A percentile compares a stretch with the other conserved stretches of the same genome.
Conservation (phyloP, 1,140 invertebrate species). For the Drosophila ambigua region DNA sequence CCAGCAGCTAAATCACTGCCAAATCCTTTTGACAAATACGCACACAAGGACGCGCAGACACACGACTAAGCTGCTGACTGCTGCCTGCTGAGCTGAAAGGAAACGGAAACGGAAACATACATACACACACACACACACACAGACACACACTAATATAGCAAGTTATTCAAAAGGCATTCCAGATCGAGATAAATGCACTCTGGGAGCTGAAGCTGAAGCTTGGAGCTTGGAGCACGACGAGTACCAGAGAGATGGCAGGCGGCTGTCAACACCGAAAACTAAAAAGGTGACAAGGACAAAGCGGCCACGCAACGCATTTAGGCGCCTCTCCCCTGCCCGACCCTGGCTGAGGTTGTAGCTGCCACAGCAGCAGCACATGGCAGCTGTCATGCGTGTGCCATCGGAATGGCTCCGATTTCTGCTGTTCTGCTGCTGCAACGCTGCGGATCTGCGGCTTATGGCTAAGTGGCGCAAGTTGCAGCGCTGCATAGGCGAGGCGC, state of each 20-base stretch:
- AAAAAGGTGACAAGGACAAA: conserved; percentile 81
- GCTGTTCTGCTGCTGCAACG: conserved; percentile 3
- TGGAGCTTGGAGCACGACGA: not conserved
- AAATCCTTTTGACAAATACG: conserved; percentile 81
- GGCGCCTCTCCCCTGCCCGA: not conserved
- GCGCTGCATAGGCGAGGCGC: conserved; percentile 45
- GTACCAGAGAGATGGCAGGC: conserved; percentile 8
- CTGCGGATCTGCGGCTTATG: conserved; percentile 39
- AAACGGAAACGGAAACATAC: conserved; percentile 62
- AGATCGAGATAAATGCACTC: conserved; percentile 74
- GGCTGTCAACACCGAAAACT: conserved; percentile 77
- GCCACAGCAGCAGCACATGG: conserved; percentile 49
- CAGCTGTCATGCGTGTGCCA: conserved; percentile 73
- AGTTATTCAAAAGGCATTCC: conserved; percentile 80
- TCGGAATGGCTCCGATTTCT: conserved; percentile 49
- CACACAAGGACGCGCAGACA: conserved; percentile 57
- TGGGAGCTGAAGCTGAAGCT: conserved; percentile 1
- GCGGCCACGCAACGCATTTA: conserved; percentile 17
- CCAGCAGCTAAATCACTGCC: conserved; percentile 70
- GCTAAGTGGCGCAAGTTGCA: conserved; percentile 67
- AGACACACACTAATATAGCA: conserved; percentile 73
- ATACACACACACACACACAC: conserved; percentile 42
- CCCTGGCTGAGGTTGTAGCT: conserved; percentile 1
- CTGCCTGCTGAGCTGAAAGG: conserved; percentile 49
- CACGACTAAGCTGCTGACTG: conserved; percentile 38